Percentiles rank a stretch among this genome's conserved stretches.
Conservation (phyloP, 2,113 vertebrate species). For the Anoplopoma fimbria region DNA sequence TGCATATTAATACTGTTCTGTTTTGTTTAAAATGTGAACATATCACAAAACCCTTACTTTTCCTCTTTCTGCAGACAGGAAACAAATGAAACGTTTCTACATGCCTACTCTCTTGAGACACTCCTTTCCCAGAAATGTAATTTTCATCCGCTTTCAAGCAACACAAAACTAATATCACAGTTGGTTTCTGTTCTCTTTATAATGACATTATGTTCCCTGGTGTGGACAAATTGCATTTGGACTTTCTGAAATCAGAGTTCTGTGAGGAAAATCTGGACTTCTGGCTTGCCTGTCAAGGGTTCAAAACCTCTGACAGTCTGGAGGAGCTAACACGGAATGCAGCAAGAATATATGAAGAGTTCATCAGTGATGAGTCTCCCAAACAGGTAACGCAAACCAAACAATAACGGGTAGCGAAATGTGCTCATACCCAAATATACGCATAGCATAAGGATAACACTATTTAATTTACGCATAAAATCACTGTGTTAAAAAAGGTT, state of each 20-base stretch:
- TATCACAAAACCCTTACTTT: not conserved
- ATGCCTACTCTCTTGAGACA: slow-evolving; percentile 85
- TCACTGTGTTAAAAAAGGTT: not conserved
- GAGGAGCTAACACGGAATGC: slow-evolving; percentile 54
- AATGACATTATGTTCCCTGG: slow-evolving; percentile 21
- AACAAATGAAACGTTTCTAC: slow-evolving; percentile 86
- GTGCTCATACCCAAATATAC: not conserved
- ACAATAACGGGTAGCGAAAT: not conserved
- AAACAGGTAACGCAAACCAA: slow-evolving; percentile 64
- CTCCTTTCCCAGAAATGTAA: slow-evolving; percentile 89
- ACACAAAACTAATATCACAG: slow-evolving; percentile 36
- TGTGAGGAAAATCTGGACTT: slow-evolving; percentile 81
- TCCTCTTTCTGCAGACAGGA: slow-evolving; percentile 78
- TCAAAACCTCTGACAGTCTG: slow-evolving; percentile 47
- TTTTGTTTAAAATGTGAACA: slow-evolving; percentile 23
- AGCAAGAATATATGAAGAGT: slow-evolving; percentile 72
- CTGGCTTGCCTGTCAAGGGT: slow-evolving; percentile 76
- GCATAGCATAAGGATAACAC: not conserved
- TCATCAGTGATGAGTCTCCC: slow-evolving; percentile 62
- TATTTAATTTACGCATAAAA: not conserved
- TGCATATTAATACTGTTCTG: slow-evolving; percentile 14
- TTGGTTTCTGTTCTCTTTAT: slow-evolving; percentile 26
- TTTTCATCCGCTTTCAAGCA: slow-evolving; percentile 62
- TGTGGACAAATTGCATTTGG: slow-evolving; percentile 63
- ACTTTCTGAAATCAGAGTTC: slow-evolving; percentile 76